Evolutionary conservation across 2,113 vertebrate genomes (phyloP), one percentile per base, ranked within the genome.

Genomic region (Nycticorax nycticorax): DNA sequence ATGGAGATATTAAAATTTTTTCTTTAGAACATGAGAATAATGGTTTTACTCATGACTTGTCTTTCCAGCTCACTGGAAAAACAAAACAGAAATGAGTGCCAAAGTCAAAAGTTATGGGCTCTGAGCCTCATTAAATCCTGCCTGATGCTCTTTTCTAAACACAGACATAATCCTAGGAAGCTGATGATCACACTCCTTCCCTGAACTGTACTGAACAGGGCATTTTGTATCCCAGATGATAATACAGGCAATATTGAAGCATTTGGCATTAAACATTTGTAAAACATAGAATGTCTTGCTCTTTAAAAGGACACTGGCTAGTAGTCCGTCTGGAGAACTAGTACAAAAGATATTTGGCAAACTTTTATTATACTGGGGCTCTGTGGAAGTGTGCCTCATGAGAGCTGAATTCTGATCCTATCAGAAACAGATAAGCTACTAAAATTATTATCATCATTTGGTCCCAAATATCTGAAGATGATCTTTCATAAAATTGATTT

Each of bases 401-500:
- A 87, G 83, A 93, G 95, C 83, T 96, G 87, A 97, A 68, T 93
- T 96, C 79, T 85, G 71, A 89, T 78, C 53, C 19, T 82, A n/a
- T 90, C 30, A 63, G 69, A 96, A 87, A 57, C 43, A 93, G 85
- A 93, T 84, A 91, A 94, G 67, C 32, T 67, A 33, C 78, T n/a
- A 91, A 87, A 72, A 88, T 84, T 73, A 66, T 74, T 60, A 57
- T 26, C 32, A 76, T 82, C 53, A 92, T 57, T 92, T 60, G 87
- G 43, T 96, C 85, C 81, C 72, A 94, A 66, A 12, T 89, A 93
- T 53, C 84, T 86, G 90, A 92, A 94, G 56, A 16, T 84, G 66
- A 75, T 94, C 56, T 92, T 88, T 86, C 67, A 95, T 89, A 92
- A 95, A 85, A 91, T 81, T 96, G 83, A 83, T 96, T 97, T 89